Base-by-base conservation (phyloP, 2,888 invertebrate genomes). In the Phyllotreta striolata region DNA sequence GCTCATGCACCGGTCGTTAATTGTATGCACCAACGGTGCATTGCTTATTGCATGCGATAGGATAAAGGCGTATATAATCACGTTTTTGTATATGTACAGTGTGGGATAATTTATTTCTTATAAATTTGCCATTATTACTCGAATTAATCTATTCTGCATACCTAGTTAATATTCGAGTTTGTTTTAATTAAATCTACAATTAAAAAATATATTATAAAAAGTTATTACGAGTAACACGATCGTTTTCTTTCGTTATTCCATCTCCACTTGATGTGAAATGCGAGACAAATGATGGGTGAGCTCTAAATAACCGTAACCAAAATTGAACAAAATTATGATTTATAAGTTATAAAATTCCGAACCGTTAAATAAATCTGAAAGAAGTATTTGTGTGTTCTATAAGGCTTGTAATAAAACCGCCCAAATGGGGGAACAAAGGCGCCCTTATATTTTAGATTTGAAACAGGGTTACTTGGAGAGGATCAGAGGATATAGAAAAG, bases 331-430 rank as follows among this genome's bases (percentile, higher is more conserved):
- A 24, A 72, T 71, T 72, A 74, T 73, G 72, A 74, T 74, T 74
- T 74, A 74, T 72, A 62, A 67, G 67, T 63, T 63, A 70, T 74
- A 72, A 74, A 74, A 72, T 68, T 71, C 71, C 63, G 64, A 71
- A 70, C 66, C 67, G 65, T 66, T 70, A 71, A 74, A 72, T 73
- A 71, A 74, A 73, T 68, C 70, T 72, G 69, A 76, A 76, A 76
- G 75, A 73, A 76, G 74, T 73, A 76, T 79, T 78, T 78, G 77
- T 77, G 72, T 76, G 76, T 75, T 77, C 74, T 76, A 76, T 76
- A 74, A 74, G 76, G 77, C 77, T 74, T 76, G 76, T 76, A 79
- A 79, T 79, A 79, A 78, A 77, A 75, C 68, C 71, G 73, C 74
- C 73, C 72, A 74, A 71, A 70, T 71, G 68, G 69, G 68, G 67